Evolutionary conservation across 1,140 invertebrate genomes (phyloP).

Genomic region (Aphelenchoides besseyi): DNA sequence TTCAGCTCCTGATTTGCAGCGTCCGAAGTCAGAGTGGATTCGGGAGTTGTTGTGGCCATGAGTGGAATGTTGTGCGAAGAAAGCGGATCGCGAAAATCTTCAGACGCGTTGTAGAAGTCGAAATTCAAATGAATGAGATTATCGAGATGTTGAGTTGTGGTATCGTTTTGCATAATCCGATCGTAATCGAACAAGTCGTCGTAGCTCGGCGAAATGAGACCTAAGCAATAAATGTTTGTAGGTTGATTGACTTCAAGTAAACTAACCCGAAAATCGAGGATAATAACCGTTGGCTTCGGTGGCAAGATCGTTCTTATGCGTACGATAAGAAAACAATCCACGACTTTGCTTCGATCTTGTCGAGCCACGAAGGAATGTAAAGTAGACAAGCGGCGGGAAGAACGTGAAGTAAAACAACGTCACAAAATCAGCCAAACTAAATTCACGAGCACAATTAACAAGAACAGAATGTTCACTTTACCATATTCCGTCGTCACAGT

Average conservation of each 20-base stretch:
- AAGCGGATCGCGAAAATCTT: slow-evolving; percentile 8
- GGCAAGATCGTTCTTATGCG: slow-evolving; percentile 8
- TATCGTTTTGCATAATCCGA: slow-evolving; percentile 3
- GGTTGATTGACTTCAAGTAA: background rate
- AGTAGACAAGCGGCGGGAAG: slow-evolving; percentile 20
- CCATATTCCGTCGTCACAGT: slow-evolving; percentile 15
- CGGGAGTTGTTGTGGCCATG: slow-evolving; percentile 6
- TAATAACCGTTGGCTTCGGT: background rate
- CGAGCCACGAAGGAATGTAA: background rate
- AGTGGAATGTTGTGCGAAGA: background rate
- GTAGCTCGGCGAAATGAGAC: slow-evolving; percentile 3
- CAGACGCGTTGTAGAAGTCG: slow-evolving; percentile 9
- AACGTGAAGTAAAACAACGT: slow-evolving; percentile 17
- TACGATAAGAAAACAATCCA: background rate
- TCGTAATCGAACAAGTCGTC: slow-evolving; percentile 24
- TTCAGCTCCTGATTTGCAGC: background rate
- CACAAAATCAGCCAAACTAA: slow-evolving; percentile 6
- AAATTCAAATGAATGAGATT: slow-evolving; percentile 13
- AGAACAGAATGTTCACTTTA: too few relatives aligned
- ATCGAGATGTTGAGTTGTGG: background rate
- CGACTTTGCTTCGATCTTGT: slow-evolving; percentile 3
- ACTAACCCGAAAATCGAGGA: slow-evolving; percentile 12
- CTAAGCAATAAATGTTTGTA: background rate
- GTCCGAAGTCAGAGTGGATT: slow-evolving; percentile 18
- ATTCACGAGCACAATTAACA: too few relatives aligned